phyloP scores from a whole-genome alignment of 2,113 vertebrate genomes.

The Bungarus multicinctus region DNA sequence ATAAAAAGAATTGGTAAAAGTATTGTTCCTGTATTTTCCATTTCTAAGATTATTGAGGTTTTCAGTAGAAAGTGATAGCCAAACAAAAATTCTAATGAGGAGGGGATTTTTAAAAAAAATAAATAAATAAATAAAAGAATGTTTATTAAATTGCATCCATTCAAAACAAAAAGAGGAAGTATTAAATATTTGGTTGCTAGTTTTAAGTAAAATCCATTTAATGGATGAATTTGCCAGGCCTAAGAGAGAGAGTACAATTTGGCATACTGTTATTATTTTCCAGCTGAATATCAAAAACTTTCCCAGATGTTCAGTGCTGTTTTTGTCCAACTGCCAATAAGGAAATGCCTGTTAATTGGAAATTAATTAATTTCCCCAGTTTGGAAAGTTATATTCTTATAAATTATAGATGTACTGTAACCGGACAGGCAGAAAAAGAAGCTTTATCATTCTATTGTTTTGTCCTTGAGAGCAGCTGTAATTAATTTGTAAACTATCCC shows the following conservation, averaged over 20 bases:
- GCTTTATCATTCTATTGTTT: conserved; percentile 3
- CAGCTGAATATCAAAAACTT: background rate
- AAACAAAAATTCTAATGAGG: conserved; percentile 11
- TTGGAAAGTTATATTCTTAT: background rate
- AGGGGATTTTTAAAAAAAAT: background rate
- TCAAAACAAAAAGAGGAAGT: background rate
- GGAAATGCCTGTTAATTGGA: background rate
- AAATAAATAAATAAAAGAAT: background rate
- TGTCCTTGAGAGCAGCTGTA: background rate
- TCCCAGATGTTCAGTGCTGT: background rate
- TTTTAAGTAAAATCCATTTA: background rate
- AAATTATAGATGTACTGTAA: conserved; percentile 6
- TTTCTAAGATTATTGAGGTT: conserved; percentile 18
- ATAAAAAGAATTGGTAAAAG: background rate
- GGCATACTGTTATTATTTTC: background rate
- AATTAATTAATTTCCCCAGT: background rate
- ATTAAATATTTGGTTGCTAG: background rate
- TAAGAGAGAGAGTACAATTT: background rate
- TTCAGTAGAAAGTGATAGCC: conserved; percentile 19
- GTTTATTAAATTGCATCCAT: background rate
- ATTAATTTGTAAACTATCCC: background rate
- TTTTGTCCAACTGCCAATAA: background rate
- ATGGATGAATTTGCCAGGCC: background rate
- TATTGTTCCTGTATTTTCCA: background rate
- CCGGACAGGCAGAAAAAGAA: background rate